Conservation (phyloP, 2,113 vertebrate species). For the Sitta europaea region DNA sequence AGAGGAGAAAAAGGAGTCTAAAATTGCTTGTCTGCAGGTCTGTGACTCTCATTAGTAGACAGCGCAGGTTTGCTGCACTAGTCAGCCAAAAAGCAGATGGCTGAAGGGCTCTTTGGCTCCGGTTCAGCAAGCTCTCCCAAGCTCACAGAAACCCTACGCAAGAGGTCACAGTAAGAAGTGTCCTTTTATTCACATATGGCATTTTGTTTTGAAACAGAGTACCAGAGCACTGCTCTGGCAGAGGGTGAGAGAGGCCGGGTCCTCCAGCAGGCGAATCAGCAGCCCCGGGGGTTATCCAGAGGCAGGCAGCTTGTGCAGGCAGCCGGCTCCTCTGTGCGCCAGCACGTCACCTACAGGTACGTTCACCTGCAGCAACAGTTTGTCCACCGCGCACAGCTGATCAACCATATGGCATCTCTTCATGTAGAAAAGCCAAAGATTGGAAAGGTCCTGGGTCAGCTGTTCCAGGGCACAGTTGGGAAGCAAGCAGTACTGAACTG, state of each 20-base stretch:
- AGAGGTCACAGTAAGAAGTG: slow-evolving; percentile 33
- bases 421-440: background rate
- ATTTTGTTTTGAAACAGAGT: slow-evolving; percentile 60
- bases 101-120: slow-evolving; percentile 42
- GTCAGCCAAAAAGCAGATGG: slow-evolving; percentile 52
- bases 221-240: background rate
- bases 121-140: slow-evolving; percentile 26
- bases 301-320: background rate
- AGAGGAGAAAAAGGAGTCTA: background rate
- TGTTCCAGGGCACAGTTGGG: background rate
- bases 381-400: background rate
- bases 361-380: background rate
- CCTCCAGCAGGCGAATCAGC: background rate
- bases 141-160: background rate
- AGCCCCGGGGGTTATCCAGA: background rate
- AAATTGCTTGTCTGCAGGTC: slow-evolving; percentile 21
- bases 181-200: slow-evolving; percentile 27
- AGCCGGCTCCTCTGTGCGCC: background rate
- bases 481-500: background rate
- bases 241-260: slow-evolving; percentile 22
- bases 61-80: background rate
- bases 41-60: slow-evolving; percentile 1
- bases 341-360: slow-evolving; percentile 44
- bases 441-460: slow-evolving; percentile 24
- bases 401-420: slow-evolving; percentile 40